These are phyloP conservation scores for Entomobrya proxima DNA, from an alignment of 2,888 invertebrate genomes.

Conservation along the genomic window DNA sequence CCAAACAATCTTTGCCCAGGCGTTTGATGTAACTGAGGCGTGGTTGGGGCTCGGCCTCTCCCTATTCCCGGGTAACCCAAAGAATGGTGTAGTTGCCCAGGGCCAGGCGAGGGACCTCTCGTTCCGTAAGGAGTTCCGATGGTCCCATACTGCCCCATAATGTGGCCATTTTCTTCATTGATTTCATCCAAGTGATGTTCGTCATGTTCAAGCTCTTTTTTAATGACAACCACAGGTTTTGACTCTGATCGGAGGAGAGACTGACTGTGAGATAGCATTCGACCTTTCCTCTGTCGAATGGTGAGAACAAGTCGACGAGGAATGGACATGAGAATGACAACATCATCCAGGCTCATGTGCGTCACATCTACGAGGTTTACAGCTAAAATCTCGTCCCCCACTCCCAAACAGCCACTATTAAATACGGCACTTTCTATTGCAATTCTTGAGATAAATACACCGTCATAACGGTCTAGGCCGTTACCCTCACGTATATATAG, in stretches of 20 bases:
- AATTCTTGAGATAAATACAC: slow-evolving; percentile 97
- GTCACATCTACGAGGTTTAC: slow-evolving; percentile 99
- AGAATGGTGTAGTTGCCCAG: slow-evolving; percentile 64
- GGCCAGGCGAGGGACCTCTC: slow-evolving; percentile 55
- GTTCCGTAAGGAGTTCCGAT: slow-evolving; percentile 63
- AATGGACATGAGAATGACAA: slow-evolving; percentile 99
- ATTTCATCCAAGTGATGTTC: slow-evolving; percentile 80
- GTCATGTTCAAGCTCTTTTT: slow-evolving; percentile 86
- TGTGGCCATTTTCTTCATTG: slow-evolving; percentile 77
- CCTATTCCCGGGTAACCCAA: slow-evolving; percentile 68
- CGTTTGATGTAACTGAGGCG: slow-evolving; percentile 58
- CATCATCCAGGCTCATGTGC: slow-evolving; percentile 98
- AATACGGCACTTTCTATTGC: slow-evolving; percentile 97
- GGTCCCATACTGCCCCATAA: slow-evolving; percentile 76
- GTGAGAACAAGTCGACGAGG: slow-evolving; percentile 95
- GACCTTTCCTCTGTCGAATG: slow-evolving; percentile 83
- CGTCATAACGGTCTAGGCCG: slow-evolving; percentile 94
- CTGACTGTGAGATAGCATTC: slow-evolving; percentile 61
- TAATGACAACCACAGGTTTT: slow-evolving; percentile 91
- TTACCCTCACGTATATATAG: slow-evolving; percentile 99
- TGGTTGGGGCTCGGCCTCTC: slow-evolving; percentile 64
- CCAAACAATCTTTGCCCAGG: slow-evolving; percentile 71
- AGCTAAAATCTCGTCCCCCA: slow-evolving; percentile 98
- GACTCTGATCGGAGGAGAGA: slow-evolving; percentile 68
- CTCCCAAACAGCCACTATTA: slow-evolving; percentile 94